These are phyloP conservation scores for Drosophila seguyi DNA, from an alignment of 1,140 invertebrate genomes.

Conservation along the genomic window DNA sequence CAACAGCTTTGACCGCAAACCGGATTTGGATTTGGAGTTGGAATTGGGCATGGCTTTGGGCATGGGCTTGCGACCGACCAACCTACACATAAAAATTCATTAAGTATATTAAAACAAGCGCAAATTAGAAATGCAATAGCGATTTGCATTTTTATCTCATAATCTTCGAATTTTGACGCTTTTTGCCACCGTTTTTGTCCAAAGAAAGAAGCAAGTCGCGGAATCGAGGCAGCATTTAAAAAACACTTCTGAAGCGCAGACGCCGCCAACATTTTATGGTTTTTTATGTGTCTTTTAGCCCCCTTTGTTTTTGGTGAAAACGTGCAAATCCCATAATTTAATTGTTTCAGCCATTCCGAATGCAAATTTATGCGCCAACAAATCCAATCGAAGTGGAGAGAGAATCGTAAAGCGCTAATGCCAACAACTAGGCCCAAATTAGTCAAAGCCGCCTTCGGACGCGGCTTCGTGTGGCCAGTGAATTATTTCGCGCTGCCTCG, in stretches of 20 bases:
- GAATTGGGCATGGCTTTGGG: conserved; percentile 37
- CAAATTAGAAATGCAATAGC: conserved; percentile 75
- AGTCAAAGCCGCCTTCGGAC: conserved; percentile 60
- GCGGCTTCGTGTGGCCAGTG: conserved; percentile 55
- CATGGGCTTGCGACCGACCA: conserved; percentile 1
- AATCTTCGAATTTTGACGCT: conserved; percentile 81
- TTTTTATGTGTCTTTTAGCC: conserved; percentile 22
- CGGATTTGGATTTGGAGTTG: conserved; percentile 50
- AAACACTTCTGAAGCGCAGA: conserved; percentile 71
- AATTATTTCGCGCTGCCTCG: conserved; percentile 69
- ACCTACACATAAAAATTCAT: conserved; percentile 69
- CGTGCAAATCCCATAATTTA: conserved; percentile 82
- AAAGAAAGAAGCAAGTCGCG: conserved; percentile 48
- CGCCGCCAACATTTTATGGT: conserved; percentile 50
- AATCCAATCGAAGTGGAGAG: conserved; percentile 35
- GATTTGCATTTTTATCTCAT: conserved; percentile 79
- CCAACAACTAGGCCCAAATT: conserved; percentile 63
- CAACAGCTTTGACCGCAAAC: conserved; percentile 77
- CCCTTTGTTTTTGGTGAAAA: conserved; percentile 68
- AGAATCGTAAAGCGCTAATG: conserved; percentile 25
- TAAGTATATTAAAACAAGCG: conserved; percentile 83
- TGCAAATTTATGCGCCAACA: conserved; percentile 67
- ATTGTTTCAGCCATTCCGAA: conserved; percentile 74
- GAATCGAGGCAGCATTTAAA: conserved; percentile 63
- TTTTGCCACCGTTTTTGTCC: conserved; percentile 76